Evolutionary conservation across 2,888 invertebrate species (phyloP).

Genomic region (Parelbella ahira): DNA sequence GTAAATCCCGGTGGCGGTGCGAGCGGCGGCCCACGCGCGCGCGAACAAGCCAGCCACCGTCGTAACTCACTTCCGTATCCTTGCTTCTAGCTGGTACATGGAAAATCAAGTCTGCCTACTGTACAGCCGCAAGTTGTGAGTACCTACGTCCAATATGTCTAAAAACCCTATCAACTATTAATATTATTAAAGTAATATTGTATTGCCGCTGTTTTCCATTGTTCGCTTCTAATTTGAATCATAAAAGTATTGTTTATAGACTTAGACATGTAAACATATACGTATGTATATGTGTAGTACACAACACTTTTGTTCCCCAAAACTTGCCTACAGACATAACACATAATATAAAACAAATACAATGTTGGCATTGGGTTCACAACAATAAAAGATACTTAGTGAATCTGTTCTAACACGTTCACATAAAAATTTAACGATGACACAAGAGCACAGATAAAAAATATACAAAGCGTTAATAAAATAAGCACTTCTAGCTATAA

Average conservation of each 20-base stretch:
- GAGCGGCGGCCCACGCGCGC: slow-evolving; percentile 11
- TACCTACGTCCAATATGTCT: too few species aligned
- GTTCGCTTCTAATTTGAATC: too few species aligned
- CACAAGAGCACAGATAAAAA: slow-evolving; percentile 12
- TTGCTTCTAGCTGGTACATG: slow-evolving; percentile 6
- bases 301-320: too few species aligned
- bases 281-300: too few species aligned
- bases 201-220: too few species aligned
- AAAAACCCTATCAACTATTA: background rate
- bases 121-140: too few species aligned
- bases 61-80: slow-evolving; percentile 20
- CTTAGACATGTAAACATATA: too few species aligned
- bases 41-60: slow-evolving; percentile 16
- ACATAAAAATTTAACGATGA: slow-evolving; percentile 14
- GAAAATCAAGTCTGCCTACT: background rate
- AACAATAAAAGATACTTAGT: background rate
- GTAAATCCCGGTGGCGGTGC: slow-evolving; percentile 21
- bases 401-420: slow-evolving; percentile 5
- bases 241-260: too few species aligned
- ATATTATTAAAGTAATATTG: background rate
- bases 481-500: slow-evolving; percentile 21
- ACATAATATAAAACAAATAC: too few species aligned
- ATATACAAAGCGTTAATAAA: slow-evolving; percentile 20
- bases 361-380: background rate
- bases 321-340: too few species aligned